Percentiles rank a stretch among this genome's conserved stretches.
These are phyloP conservation scores for Agelastica alni DNA, from an alignment of 2,888 invertebrate genomes.

Conservation along the genomic window DNA sequence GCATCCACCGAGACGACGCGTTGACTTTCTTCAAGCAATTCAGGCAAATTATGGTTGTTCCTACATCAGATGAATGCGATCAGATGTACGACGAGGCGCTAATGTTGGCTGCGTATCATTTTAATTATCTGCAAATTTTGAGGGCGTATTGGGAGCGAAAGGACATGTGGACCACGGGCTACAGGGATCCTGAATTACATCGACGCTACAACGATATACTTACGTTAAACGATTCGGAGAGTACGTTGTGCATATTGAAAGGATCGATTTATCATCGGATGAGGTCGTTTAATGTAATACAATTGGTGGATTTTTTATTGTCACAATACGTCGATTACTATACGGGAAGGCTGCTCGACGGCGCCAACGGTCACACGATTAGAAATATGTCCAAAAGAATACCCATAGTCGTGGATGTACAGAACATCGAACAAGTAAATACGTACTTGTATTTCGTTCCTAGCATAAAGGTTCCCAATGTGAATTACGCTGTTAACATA, in stretches of 20 bases:
- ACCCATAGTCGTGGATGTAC: conserved; percentile 1
- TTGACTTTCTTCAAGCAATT: conserved; percentile 13
- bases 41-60: conserved; percentile 10
- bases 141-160: conserved; percentile 13
- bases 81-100: conserved; percentile 5
- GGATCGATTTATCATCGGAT: conserved; percentile 14
- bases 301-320: conserved; percentile 14
- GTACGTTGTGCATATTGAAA: not conserved
- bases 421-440: conserved; percentile 8
- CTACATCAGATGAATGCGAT: conserved; percentile 5
- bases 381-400: conserved; percentile 14
- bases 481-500: conserved; percentile 10
- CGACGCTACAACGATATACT: not conserved
- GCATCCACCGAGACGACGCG: conserved; percentile 4
- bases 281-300: conserved; percentile 16
- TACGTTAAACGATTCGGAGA: not conserved
- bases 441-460: conserved; percentile 16
- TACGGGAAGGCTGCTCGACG: conserved; percentile 6
- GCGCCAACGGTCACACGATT: not conserved
- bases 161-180: conserved; percentile 14
- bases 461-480: conserved; percentile 5
- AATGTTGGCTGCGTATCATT: not conserved
- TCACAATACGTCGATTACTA: conserved; percentile 15
- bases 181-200: conserved; percentile 1
- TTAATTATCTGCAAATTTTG: conserved; percentile 12